A percentile compares a stretch with the other conserved stretches of the same genome.
These are phyloP conservation scores for Cyanocitta stelleri DNA, from an alignment of 2,113 vertebrate species.

Conservation along the genomic window DNA sequence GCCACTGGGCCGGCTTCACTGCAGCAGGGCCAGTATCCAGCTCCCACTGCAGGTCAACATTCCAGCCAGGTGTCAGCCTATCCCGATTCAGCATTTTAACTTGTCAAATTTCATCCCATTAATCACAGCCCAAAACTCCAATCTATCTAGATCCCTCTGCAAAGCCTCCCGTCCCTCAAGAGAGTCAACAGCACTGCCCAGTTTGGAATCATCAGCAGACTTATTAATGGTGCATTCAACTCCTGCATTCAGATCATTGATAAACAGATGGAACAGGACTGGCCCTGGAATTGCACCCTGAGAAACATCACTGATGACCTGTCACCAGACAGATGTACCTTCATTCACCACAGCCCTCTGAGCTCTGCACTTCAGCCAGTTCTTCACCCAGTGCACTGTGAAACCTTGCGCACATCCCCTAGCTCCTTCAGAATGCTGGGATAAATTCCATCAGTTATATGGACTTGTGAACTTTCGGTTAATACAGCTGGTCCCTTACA, in stretches of 20 bases:
- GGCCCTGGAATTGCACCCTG: neutral
- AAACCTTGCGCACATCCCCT: fast-evolving
- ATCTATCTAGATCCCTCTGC: neutral
- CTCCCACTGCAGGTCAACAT: neutral
- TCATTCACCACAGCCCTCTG: neutral
- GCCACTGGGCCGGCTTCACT: no score
- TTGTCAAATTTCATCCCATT: neutral
- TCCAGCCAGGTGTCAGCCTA: neutral
- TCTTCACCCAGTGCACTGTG: neutral
- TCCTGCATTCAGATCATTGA: neutral
- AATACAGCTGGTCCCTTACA: neutral
- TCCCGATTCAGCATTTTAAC: neutral
- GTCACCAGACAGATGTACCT: neutral
- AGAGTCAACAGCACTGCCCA: neutral
- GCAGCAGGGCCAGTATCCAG: neutral
- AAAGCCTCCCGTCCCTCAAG: neutral
- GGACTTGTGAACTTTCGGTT: neutral
- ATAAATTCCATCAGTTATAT: neutral
- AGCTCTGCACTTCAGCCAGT: neutral
- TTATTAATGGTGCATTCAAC: neutral
- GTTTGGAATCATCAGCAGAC: neutral
- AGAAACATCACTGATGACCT: fast-evolving
- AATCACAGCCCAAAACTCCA: neutral
- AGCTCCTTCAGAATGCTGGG: neutral
- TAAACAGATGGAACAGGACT: neutral